A percentile compares a stretch with the other conserved stretches of the same genome.
Evolutionary conservation across 2,797 vertebrate genomes (phyloP).

Genomic region (Gallirallus australis): DNA sequence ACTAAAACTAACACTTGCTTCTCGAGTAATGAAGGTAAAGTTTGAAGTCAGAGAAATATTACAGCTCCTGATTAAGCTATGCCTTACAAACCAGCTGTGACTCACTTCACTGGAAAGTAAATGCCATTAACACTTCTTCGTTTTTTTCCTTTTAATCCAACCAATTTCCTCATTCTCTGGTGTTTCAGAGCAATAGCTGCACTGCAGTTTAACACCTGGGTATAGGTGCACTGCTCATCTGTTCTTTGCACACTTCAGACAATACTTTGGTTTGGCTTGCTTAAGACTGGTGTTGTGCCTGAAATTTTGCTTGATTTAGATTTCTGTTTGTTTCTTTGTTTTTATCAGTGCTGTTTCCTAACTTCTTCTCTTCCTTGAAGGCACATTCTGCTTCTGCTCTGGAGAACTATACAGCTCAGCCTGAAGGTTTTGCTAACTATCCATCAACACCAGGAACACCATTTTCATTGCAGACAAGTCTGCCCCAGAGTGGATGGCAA

Average conservation of each 20-base stretch:
- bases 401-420: conserved; percentile 90
- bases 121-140: not conserved
- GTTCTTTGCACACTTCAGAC: not conserved
- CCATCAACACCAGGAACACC: conserved; percentile 88
- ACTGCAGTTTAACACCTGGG: not conserved
- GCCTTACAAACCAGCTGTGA: not conserved
- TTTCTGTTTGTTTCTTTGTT: not conserved
- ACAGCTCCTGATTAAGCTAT: not conserved
- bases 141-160: not conserved
- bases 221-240: not conserved
- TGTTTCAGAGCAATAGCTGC: not conserved
- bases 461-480: conserved; percentile 91
- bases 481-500: conserved; percentile 95
- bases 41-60: not conserved
- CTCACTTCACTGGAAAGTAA: not conserved
- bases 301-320: conserved; percentile 18
- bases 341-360: not conserved
- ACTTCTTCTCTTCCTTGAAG: conserved; percentile 75
- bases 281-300: not conserved
- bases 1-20: not conserved
- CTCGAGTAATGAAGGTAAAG: not conserved
- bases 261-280: not conserved
- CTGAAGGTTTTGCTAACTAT: conserved; percentile 91
- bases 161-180: not conserved
- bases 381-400: conserved; percentile 89